Percentiles rank a stretch among this genome's conserved stretches.
These are phyloP conservation scores for Talpa occidentalis DNA, from an alignment of 2,113 vertebrate species.

Conservation along the genomic window DNA sequence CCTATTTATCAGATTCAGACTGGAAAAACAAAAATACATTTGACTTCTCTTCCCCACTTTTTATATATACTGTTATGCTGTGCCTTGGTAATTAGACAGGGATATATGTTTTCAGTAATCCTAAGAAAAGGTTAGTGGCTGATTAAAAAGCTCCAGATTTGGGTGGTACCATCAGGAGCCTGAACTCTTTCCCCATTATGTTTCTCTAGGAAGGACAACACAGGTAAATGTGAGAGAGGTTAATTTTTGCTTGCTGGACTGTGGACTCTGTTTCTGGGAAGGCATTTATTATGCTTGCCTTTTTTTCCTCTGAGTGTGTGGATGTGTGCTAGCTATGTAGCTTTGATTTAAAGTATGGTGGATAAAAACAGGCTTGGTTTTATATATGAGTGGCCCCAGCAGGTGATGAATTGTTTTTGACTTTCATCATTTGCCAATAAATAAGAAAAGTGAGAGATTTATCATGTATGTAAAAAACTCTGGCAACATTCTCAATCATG, in stretches of 20 bases:
- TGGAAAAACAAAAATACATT: not conserved
- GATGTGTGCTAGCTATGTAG: not conserved
- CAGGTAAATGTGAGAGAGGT: not conserved
- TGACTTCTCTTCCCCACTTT: not conserved
- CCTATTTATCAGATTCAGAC: not conserved
- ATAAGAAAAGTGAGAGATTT: constrained; percentile 71
- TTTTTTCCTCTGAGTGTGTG: not conserved
- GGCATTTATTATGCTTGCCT: constrained; percentile 53
- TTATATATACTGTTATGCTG: not conserved
- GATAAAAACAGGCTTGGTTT: constrained; percentile 51
- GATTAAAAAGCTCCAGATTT: not conserved
- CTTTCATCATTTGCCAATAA: constrained; percentile 75
- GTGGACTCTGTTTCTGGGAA: not conserved
- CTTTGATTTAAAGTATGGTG: constrained; percentile 72
- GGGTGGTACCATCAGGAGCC: not conserved
- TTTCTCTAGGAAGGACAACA: not conserved
- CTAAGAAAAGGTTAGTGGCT: not conserved
- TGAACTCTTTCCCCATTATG: not conserved
- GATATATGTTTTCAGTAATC: not conserved
- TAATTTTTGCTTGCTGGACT: not conserved
- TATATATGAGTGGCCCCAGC: constrained; percentile 63
- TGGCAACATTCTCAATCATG: constrained; percentile 66
- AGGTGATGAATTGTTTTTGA: constrained; percentile 70
- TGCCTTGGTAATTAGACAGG: not conserved
- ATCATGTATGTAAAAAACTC: constrained; percentile 16